A percentile compares a stretch with the other conserved stretches of the same genome.
Conservation (phyloP, 2,113 vertebrate genomes). For the Sander vitreus region DNA sequence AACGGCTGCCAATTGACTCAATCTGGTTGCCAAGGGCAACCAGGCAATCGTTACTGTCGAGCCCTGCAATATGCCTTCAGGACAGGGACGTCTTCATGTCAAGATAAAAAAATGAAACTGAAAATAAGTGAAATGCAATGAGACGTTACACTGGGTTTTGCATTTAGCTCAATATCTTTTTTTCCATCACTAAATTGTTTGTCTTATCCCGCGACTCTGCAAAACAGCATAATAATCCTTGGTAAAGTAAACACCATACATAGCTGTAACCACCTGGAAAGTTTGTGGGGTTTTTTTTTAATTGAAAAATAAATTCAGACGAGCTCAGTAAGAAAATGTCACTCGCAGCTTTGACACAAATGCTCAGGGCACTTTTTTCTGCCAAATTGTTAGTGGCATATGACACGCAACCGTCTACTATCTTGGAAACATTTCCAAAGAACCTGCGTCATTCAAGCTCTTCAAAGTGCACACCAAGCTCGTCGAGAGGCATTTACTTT, state of each 20-base stretch:
- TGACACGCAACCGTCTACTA: conserved; percentile 55
- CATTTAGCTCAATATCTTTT: not conserved
- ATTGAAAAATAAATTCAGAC: not conserved
- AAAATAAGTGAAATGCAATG: not conserved
- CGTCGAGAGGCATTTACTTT: conserved; percentile 4
- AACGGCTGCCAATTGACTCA: too few relatives aligned
- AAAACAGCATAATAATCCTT: not conserved
- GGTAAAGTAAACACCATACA: not conserved
- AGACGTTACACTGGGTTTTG: not conserved
- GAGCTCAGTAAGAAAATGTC: conserved; percentile 3
- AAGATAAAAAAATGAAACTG: not conserved
- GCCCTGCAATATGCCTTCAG: not conserved
- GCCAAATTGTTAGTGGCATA: conserved; percentile 33
- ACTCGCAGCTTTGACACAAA: conserved; percentile 15
- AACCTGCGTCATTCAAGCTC: conserved; percentile 40
- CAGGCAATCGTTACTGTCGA: too few relatives aligned
- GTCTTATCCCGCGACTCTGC: not conserved
- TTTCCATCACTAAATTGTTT: not conserved
- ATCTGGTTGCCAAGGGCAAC: too few relatives aligned
- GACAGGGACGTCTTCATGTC: not conserved
- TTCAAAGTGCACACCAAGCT: not conserved
- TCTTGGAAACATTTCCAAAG: conserved; percentile 26
- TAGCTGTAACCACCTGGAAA: too few relatives aligned
- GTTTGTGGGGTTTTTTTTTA: not conserved
- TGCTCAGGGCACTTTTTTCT: conserved; percentile 31